These are phyloP conservation scores for Phyllotreta striolata DNA, from an alignment of 2,888 invertebrate genomes.

Conservation along the genomic window DNA sequence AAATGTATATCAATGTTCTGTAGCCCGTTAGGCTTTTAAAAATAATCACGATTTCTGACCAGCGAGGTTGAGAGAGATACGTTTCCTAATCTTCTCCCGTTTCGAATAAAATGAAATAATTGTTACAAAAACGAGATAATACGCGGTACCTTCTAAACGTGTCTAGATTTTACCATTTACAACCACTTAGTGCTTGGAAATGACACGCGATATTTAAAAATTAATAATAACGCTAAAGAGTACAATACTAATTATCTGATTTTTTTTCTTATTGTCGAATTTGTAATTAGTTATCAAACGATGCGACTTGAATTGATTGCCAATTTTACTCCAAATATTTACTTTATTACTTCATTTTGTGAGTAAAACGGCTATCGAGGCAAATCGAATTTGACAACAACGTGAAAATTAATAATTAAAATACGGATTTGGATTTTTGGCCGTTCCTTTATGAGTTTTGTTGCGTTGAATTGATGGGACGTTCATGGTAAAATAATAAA, in stretches of 20 bases:
- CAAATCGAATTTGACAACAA: slow-evolving; percentile 1
- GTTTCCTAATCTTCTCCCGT: slow-evolving; percentile 45
- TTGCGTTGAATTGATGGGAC: too few species aligned
- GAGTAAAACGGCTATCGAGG: neutral
- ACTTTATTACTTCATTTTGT: neutral
- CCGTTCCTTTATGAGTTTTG: too few species aligned
- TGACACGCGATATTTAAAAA: slow-evolving; percentile 18
- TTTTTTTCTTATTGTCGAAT: slow-evolving; percentile 21
- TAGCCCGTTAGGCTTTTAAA: slow-evolving; percentile 49
- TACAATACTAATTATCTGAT: slow-evolving; percentile 30
- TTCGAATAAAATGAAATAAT: slow-evolving; percentile 40
- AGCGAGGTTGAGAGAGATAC: slow-evolving; percentile 59
- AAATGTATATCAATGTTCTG: slow-evolving; percentile 49
- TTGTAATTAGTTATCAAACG: neutral
- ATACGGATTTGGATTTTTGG: neutral
- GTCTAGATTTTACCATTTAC: slow-evolving; percentile 26
- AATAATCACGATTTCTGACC: slow-evolving; percentile 54
- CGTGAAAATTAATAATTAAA: neutral
- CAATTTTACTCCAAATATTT: too few species aligned
- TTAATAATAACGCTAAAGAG: slow-evolving; percentile 39
- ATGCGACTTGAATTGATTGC: neutral
- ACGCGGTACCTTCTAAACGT: slow-evolving; percentile 27
- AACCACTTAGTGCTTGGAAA: slow-evolving; percentile 13
- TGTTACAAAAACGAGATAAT: neutral
- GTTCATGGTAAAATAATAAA: too few species aligned